These are phyloP conservation scores for Tetrapedia diversipes DNA, from an alignment of 2,888 invertebrate genomes.

Conservation along the genomic window DNA sequence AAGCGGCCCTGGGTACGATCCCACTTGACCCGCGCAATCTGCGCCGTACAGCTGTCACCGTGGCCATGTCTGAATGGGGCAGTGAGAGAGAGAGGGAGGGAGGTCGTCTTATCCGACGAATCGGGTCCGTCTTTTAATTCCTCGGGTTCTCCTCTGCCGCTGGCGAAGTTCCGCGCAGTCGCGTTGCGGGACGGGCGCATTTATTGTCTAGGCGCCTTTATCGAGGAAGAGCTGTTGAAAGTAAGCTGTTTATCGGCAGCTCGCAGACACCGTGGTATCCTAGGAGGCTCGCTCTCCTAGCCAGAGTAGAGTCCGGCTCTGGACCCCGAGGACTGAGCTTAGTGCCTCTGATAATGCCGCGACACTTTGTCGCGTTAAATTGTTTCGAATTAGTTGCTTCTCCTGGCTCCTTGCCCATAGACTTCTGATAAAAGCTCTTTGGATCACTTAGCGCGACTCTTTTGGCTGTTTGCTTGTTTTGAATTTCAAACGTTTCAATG, in stretches of 20 bases:
- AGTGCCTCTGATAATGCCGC: slow-evolving; percentile 25
- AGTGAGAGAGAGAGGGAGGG: background rate
- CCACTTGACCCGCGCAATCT: slow-evolving; percentile 59
- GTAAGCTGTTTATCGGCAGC: slow-evolving; percentile 80
- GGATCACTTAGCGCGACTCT: background rate
- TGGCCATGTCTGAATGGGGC: slow-evolving; percentile 29
- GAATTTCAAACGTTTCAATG: no score
- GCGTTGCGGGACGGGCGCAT: slow-evolving; percentile 45
- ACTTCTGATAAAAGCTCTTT: background rate
- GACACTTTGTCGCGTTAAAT: slow-evolving; percentile 38
- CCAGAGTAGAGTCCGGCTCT: no score
- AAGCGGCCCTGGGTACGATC: slow-evolving; percentile 44
- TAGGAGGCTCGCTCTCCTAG: no score
- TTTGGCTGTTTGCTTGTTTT: no score
- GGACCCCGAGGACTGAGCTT: slow-evolving; percentile 11
- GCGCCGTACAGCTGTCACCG: slow-evolving; percentile 59
- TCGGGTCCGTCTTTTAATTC: slow-evolving; percentile 54
- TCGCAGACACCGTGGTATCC: slow-evolving; percentile 58
- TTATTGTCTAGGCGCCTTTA: slow-evolving; percentile 75
- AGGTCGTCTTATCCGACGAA: slow-evolving; percentile 42
- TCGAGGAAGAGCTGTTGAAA: slow-evolving; percentile 72
- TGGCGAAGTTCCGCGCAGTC: slow-evolving; percentile 52
- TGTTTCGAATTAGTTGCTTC: slow-evolving; percentile 37
- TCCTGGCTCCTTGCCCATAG: background rate
- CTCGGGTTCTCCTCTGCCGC: slow-evolving; percentile 3